A percentile compares a stretch with the other conserved stretches of the same genome.
phyloP scores from a whole-genome alignment of 2,113 vertebrate species.

The Tylochromis polylepis region DNA sequence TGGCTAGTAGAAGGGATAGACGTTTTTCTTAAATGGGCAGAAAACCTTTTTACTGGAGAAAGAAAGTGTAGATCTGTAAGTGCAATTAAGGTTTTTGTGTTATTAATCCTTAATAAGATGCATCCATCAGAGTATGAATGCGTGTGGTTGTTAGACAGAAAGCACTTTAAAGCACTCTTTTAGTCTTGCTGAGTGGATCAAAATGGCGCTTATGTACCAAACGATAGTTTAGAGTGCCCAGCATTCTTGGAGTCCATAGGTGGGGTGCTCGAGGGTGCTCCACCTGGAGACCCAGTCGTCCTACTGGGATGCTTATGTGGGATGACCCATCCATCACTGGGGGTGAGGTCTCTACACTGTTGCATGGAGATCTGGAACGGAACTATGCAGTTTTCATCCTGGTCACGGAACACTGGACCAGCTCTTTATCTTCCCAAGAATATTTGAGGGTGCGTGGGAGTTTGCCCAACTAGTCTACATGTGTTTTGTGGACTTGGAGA shows the following conservation, averaged over 20 bases:
- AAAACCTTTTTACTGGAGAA: fast-evolving
- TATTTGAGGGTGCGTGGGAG: neutral
- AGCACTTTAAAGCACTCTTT: neutral
- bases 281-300: neutral
- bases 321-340: neutral
- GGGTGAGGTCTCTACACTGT: neutral
- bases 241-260: neutral
- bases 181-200: neutral
- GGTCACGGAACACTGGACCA: neutral
- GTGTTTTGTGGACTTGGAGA: too few species aligned
- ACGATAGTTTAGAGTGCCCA: neutral
- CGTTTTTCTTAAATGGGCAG: neutral
- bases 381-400: neutral
- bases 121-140: neutral
- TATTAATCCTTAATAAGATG: neutral
- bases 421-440: neutral
- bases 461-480: neutral
- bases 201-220: neutral
- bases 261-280: neutral
- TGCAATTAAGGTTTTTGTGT: neutral
- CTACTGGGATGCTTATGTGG: neutral
- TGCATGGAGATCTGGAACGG: neutral
- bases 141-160: neutral
- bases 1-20: too few species aligned
- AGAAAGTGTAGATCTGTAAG: neutral